phyloP scores from a whole-genome alignment of 1,140 invertebrate genomes.

The Dufourea novaeangliae region DNA sequence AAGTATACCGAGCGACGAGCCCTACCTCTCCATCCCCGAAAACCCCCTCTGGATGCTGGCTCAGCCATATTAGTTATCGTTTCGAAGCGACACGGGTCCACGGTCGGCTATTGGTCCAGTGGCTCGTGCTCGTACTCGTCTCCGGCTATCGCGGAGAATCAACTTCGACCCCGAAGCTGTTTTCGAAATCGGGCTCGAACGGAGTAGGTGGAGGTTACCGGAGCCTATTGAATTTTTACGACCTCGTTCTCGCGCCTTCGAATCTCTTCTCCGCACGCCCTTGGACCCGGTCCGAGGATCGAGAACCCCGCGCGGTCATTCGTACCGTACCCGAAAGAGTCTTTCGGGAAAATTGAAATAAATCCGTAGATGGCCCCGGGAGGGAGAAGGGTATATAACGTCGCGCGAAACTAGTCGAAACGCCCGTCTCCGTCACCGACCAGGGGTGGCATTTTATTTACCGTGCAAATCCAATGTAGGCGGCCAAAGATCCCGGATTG shows the following conservation, averaged over 20 bases:
- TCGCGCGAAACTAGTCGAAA: conserved; percentile 5
- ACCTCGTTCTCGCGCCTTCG: conserved; percentile 42
- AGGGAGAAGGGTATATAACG: too few relatives aligned
- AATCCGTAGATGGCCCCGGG: not conserved
- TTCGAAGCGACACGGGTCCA: conserved; percentile 34
- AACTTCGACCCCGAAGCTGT: conserved; percentile 25
- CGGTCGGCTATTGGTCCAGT: conserved; percentile 14
- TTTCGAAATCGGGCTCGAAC: conserved; percentile 1
- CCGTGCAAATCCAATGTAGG: conserved; percentile 29
- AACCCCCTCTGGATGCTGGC: conserved; percentile 43
- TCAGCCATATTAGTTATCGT: conserved; percentile 68
- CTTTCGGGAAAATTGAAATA: conserved; percentile 5
- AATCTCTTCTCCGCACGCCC: not conserved
- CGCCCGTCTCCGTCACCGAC: not conserved
- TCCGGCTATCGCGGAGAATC: conserved; percentile 37
- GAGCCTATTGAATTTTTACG: conserved; percentile 58
- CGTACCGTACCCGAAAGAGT: too few relatives aligned
- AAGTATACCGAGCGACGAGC: conserved; percentile 58
- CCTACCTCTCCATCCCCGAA: not conserved
- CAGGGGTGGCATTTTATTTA: conserved; percentile 48
- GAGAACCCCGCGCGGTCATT: too few relatives aligned
- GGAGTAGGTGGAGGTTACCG: too few relatives aligned
- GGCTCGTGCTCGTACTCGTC: too few relatives aligned
- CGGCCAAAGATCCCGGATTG: conserved; percentile 28
- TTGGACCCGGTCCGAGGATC: not conserved